Evolutionary conservation across 2,888 invertebrate species (phyloP).

Genomic region (Zonitis immaculata): DNA sequence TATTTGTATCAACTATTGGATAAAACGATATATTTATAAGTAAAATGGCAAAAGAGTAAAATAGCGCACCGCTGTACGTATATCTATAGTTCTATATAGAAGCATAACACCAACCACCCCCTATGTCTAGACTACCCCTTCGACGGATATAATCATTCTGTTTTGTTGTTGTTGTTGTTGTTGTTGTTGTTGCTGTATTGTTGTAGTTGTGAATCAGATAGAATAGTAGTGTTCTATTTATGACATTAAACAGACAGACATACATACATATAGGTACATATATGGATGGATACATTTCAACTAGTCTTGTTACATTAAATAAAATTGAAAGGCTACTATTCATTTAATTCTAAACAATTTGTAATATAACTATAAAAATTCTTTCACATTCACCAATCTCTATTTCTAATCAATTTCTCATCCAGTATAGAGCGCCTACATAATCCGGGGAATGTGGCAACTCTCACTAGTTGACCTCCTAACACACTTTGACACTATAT

Average conservation of each 20-base stretch:
- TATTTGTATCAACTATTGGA: too few species aligned
- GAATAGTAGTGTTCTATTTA: background rate
- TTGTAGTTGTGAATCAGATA: constrained; percentile 3
- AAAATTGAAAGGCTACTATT: background rate
- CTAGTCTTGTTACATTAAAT: background rate
- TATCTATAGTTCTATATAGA: constrained; percentile 11
- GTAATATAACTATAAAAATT: too few species aligned
- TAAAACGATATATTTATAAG: too few species aligned
- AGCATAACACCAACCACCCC: constrained; percentile 25
- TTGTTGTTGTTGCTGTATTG: background rate
- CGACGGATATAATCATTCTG: constrained; percentile 10
- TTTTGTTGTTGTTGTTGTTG: constrained; percentile 1
- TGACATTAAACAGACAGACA: background rate
- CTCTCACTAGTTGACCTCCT: constrained; percentile 20
- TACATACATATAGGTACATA: background rate
- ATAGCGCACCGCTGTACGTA: background rate
- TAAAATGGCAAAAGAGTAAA: background rate
- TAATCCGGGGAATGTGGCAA: constrained; percentile 16
- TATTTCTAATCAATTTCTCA: background rate
- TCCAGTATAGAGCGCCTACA: constrained; percentile 4
- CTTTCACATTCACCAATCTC: too few species aligned
- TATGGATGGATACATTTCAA: background rate
- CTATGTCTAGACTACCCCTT: constrained; percentile 33
- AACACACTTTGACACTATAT: constrained; percentile 7
- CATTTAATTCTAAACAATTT: background rate